A percentile compares a stretch with the other conserved stretches of the same genome.
These are phyloP conservation scores for Brenthis hecate DNA, from an alignment of 2,888 invertebrate genomes.

Conservation along the genomic window DNA sequence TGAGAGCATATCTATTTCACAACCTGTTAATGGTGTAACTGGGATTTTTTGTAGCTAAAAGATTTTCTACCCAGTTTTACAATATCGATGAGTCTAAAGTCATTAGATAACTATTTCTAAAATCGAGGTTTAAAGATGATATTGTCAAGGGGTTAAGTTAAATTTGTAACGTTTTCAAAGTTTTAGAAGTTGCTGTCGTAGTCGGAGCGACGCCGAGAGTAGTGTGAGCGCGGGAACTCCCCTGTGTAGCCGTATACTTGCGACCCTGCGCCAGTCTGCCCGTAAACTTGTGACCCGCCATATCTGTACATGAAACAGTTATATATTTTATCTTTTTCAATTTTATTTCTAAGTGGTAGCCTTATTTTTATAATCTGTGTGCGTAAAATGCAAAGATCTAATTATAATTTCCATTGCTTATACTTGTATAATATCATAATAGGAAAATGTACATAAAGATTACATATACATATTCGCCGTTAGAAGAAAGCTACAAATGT, in stretches of 20 bases:
- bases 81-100: conserved; percentile 30
- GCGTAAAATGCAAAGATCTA: too few relatives aligned
- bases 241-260: conserved; percentile 81
- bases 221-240: conserved; percentile 79
- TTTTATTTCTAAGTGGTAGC: not conserved
- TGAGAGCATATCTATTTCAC: conserved; percentile 65
- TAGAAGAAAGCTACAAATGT: too few relatives aligned
- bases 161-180: conserved; percentile 46
- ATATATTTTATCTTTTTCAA: not conserved
- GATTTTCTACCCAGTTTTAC: conserved; percentile 23
- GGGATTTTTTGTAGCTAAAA: conserved; percentile 18
- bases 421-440: too few relatives aligned
- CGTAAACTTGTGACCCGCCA: conserved; percentile 85
- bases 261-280: conserved; percentile 84
- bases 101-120: conserved; percentile 42
- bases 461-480: too few relatives aligned
- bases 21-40: conserved; percentile 67
- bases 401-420: too few relatives aligned
- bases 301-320: conserved; percentile 53
- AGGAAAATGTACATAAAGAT: too few relatives aligned
- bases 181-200: conserved; percentile 90
- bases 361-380: too few relatives aligned
- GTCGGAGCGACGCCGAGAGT: conserved; percentile 86
- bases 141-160: conserved; percentile 65
- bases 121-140: conserved; percentile 68